Conservation (phyloP, 2,888 invertebrate genomes). For the Drosophila helvetica region DNA sequence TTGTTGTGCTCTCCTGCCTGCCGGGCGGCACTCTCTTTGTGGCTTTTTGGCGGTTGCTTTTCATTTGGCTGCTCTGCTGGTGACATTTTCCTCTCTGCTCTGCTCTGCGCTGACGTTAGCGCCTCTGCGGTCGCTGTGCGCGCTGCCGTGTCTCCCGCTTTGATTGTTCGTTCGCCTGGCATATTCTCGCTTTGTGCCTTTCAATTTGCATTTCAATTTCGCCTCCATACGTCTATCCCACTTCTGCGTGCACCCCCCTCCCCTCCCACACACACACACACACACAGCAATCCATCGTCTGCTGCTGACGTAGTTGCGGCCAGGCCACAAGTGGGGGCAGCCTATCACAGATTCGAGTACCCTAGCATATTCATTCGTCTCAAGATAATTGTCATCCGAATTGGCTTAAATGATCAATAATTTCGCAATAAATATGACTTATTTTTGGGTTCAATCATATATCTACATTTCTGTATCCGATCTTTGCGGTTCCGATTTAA, state of each 20-base stretch:
- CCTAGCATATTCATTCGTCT: not conserved
- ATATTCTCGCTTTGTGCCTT: constrained; percentile 70
- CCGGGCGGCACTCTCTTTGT: not conserved
- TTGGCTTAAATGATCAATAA: no score
- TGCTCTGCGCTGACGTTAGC: not conserved
- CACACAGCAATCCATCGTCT: not conserved
- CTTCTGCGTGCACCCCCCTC: constrained; percentile 4
- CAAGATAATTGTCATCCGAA: not conserved
- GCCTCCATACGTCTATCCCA: constrained; percentile 36
- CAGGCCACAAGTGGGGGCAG: not conserved
- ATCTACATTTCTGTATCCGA: no score
- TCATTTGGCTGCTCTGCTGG: constrained; percentile 46
- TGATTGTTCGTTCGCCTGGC: constrained; percentile 62
- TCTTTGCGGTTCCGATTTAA: no score
- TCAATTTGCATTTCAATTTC: constrained; percentile 75
- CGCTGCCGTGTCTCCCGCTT: constrained; percentile 56
- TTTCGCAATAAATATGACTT: no score
- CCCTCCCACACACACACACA: constrained; percentile 2
- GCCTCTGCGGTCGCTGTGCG: constrained; percentile 25
- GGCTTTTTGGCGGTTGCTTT: constrained; percentile 22
- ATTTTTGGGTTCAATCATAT: no score
- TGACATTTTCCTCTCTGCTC: constrained; percentile 63
- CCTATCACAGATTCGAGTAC: not conserved
- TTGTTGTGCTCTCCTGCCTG: not conserved
- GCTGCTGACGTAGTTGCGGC: constrained; percentile 42